phyloP scores from a whole-genome alignment of 2,797 vertebrate species.

The Cynopterus sphinx region DNA sequence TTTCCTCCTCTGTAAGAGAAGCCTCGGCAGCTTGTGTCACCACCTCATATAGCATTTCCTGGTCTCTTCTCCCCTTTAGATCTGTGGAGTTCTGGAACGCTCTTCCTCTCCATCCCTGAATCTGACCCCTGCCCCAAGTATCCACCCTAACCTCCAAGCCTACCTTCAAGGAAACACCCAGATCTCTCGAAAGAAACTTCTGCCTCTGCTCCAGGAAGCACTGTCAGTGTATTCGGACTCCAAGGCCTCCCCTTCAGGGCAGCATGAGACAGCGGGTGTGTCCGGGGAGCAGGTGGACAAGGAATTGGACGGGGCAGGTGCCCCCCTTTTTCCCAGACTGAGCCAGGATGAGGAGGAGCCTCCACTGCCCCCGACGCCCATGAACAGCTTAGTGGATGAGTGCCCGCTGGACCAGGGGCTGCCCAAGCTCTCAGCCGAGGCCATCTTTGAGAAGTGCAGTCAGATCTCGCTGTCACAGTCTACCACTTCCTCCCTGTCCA shows the following conservation, averaged over 20 bases:
- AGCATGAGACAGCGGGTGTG: not conserved
- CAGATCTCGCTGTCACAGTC: conserved; percentile 85
- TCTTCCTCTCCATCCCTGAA: conserved; percentile 85
- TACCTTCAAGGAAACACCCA: conserved; percentile 90
- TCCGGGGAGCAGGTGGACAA: conserved; percentile 13
- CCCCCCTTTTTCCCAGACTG: conserved; percentile 58
- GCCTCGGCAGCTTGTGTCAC: not conserved
- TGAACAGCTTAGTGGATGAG: conserved; percentile 97
- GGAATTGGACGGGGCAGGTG: conserved; percentile 49
- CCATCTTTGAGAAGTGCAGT: conserved; percentile 90
- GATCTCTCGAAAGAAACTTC: conserved; percentile 92
- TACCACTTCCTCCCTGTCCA: not conserved
- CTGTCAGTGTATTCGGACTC: conserved; percentile 76
- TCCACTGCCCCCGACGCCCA: conserved; percentile 91
- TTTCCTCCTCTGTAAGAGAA: not conserved
- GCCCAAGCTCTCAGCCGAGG: conserved; percentile 89
- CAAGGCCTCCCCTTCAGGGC: conserved; percentile 36
- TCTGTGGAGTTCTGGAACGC: conserved; percentile 89
- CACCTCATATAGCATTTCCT: not conserved
- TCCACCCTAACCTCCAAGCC: conserved; percentile 84
- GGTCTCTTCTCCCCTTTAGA: conserved; percentile 74
- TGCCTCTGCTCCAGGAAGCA: conserved; percentile 91
- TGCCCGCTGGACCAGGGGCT: conserved; percentile 92
- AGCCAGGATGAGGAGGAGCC: conserved; percentile 84
- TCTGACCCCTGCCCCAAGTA: conserved; percentile 85